Evolutionary conservation across 2,888 invertebrate species (phyloP).

Genomic region (Trypoxylon attenuatum): DNA sequence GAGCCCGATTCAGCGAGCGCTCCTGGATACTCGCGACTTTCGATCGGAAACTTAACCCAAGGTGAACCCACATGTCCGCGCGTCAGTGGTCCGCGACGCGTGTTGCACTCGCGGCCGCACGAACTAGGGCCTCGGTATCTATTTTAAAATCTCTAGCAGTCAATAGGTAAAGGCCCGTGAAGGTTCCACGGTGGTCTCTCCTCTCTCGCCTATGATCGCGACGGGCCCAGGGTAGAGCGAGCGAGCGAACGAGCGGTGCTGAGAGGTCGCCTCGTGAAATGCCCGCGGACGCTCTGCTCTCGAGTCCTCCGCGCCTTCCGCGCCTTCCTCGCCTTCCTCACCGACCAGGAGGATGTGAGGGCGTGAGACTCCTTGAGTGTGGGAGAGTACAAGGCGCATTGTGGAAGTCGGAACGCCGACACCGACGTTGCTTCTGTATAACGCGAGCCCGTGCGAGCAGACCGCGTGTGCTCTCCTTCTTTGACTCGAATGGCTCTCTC

Average conservation of each 20-base stretch:
- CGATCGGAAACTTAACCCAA: neutral
- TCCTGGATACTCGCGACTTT: neutral
- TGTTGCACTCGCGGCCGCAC: neutral
- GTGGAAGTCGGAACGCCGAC: slow-evolving; percentile 62
- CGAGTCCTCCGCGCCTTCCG: slow-evolving; percentile 45
- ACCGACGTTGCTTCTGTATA: slow-evolving; percentile 51
- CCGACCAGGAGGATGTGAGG: slow-evolving; percentile 71
- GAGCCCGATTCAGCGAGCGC: too few species aligned
- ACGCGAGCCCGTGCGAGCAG: slow-evolving; percentile 34
- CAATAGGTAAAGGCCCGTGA: slow-evolving; percentile 3
- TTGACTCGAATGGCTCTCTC: too few species aligned
- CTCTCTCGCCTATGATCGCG: slow-evolving; percentile 9
- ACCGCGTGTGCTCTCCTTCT: too few species aligned
- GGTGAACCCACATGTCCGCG: too few species aligned
- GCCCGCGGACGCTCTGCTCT: slow-evolving; percentile 49
- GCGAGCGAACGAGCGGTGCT: neutral
- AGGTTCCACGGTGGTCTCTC: slow-evolving; percentile 32
- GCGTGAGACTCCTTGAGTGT: slow-evolving; percentile 74
- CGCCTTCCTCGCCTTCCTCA: slow-evolving; percentile 49
- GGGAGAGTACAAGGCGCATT: slow-evolving; percentile 74
- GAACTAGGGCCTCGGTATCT: neutral
- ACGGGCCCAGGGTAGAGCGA: neutral
- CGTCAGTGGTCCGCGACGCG: neutral
- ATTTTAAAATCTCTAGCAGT: neutral
- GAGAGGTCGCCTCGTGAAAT: slow-evolving; percentile 56